These are phyloP conservation scores for Anas capensis DNA, from an alignment of 2,797 vertebrate species.

Conservation along the genomic window DNA sequence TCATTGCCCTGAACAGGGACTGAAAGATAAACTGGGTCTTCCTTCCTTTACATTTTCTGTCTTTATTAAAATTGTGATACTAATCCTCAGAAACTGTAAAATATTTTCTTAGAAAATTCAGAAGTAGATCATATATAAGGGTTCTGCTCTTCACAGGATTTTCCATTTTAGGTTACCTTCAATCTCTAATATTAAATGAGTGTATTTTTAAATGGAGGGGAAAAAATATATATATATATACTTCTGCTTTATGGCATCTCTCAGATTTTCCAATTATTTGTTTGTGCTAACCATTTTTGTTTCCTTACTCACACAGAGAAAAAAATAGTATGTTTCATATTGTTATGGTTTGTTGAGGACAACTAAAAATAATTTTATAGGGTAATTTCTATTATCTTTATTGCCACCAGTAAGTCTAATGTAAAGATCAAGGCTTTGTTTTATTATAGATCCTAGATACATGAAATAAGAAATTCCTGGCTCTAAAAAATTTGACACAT, in stretches of 20 bases:
- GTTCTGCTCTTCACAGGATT: neutral
- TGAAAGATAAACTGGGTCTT: no score
- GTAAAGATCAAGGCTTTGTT: neutral
- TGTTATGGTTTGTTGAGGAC: neutral
- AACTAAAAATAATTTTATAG: neutral
- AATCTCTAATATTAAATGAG: neutral
- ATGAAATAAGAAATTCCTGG: neutral
- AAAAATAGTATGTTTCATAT: neutral
- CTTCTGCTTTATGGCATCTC: no score
- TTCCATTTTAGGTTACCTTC: neutral
- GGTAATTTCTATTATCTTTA: neutral
- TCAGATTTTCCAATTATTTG: neutral
- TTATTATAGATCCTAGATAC: neutral
- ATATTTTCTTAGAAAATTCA: neutral
- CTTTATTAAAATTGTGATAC: neutral
- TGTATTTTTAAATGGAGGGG: neutral
- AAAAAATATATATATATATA: neutral
- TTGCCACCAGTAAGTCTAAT: neutral
- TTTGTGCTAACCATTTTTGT: neutral
- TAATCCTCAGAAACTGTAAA: neutral
- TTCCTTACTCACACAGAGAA: neutral
- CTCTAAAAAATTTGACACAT: neutral
- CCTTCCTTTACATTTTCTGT: neutral
- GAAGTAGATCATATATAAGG: neutral
- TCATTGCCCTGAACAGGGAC: neutral